phyloP scores from a whole-genome alignment of 2,797 vertebrate species.

The Holocentrus rufus region DNA sequence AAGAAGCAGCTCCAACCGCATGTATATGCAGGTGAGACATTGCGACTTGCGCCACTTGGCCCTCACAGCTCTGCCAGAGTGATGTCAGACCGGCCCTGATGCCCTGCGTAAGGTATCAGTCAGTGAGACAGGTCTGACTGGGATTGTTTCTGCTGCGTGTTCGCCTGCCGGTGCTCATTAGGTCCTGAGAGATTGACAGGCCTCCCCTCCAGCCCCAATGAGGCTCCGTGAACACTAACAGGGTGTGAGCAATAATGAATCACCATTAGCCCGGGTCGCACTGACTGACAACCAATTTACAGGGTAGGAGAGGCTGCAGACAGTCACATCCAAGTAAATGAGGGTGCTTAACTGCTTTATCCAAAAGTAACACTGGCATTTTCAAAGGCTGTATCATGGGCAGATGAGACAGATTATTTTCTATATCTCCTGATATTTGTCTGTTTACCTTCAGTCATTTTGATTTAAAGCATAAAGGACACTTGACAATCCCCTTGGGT shows the following conservation, averaged over 20 bases:
- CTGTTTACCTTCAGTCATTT: constrained; percentile 21
- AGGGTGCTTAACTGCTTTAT: constrained; percentile 23
- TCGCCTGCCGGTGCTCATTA: constrained; percentile 75
- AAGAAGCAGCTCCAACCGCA: not conserved
- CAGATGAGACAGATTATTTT: constrained; percentile 22
- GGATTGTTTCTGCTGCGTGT: constrained; percentile 61
- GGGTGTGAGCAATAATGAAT: constrained; percentile 75
- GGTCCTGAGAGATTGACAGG: constrained; percentile 63
- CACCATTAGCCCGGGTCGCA: constrained; percentile 73
- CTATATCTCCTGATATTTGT: constrained; percentile 23
- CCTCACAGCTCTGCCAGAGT: constrained; percentile 9
- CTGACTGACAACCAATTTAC: constrained; percentile 72
- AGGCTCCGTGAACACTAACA: constrained; percentile 51
- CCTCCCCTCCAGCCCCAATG: constrained; percentile 31
- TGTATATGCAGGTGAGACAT: not conserved
- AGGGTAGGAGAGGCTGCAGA: constrained; percentile 33
- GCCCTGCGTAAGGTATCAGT: constrained; percentile 41
- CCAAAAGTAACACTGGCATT: not conserved
- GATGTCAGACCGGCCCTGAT: constrained; percentile 14
- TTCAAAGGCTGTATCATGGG: constrained; percentile 6
- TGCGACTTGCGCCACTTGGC: not conserved
- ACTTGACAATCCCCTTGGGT: constrained; percentile 10
- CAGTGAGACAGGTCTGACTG: constrained; percentile 44
- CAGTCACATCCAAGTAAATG: constrained; percentile 57
- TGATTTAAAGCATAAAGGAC: constrained; percentile 24